Percentiles rank a stretch among this genome's conserved stretches.
phyloP scores from a whole-genome alignment of 2,113 vertebrate genomes.

The Lagopus leucura region DNA sequence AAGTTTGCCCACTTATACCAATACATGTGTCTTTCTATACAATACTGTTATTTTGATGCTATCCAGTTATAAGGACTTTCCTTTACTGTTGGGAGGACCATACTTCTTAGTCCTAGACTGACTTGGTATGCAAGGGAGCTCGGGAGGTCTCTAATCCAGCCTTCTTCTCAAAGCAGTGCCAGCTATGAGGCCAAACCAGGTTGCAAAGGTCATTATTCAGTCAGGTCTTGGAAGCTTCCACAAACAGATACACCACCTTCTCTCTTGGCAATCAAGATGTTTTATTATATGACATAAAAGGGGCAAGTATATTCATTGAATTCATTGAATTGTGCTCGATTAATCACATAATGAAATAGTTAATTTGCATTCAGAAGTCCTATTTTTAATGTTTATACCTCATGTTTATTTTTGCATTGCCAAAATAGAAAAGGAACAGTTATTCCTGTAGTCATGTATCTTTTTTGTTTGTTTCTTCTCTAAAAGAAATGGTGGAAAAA shows the following conservation, averaged over 20 bases:
- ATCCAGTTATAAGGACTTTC: background rate
- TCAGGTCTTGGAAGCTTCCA: background rate
- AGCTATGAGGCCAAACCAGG: background rate
- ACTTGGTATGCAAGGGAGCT: background rate
- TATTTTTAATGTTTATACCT: background rate
- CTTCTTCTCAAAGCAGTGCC: background rate
- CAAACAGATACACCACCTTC: background rate
- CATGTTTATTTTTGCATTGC: conserved; percentile 1
- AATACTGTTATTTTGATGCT: background rate
- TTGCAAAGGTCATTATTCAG: background rate
- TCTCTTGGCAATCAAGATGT: fast-evolving
- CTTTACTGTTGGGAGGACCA: background rate
- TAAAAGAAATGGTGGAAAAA: background rate
- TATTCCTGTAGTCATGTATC: background rate
- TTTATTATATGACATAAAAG: background rate
- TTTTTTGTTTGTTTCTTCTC: background rate
- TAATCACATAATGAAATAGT: conserved; percentile 4
- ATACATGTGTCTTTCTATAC: background rate
- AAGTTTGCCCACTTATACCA: background rate
- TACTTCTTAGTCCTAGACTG: background rate
- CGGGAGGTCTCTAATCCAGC: background rate
- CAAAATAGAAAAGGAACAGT: conserved; percentile 38
- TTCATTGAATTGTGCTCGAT: background rate
- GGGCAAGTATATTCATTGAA: background rate
- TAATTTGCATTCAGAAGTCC: conserved; percentile 1